These are phyloP conservation scores for Bombus sylvicola DNA, from an alignment of 1,140 invertebrate genomes.

Conservation along the genomic window DNA sequence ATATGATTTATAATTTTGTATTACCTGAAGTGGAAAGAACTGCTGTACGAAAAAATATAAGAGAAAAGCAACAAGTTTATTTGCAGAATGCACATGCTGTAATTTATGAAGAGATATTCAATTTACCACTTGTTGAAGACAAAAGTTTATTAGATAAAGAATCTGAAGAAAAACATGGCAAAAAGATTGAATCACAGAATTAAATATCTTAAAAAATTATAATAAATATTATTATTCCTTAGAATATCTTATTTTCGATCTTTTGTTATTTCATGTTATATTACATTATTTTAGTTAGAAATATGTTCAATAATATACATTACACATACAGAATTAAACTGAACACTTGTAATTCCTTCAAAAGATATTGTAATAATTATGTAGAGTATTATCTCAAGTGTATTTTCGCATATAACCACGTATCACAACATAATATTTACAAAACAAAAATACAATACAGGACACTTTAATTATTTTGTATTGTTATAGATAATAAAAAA, in stretches of 20 bases:
- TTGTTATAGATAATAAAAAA: not conserved
- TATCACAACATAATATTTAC: not conserved
- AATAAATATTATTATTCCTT: not conserved
- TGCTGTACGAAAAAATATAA: slow-evolving; percentile 73
- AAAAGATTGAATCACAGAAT: not conserved
- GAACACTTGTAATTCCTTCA: too few relatives aligned
- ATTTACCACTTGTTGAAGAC: slow-evolving; percentile 35
- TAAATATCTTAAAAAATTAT: not conserved
- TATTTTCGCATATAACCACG: not conserved
- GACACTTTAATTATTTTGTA: not conserved
- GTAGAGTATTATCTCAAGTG: not conserved
- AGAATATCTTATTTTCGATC: not conserved
- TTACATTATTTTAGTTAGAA: not conserved
- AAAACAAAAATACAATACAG: not conserved
- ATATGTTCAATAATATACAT: not conserved
- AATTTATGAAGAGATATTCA: slow-evolving; percentile 65
- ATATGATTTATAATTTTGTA: slow-evolving; percentile 86
- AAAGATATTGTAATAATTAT: not conserved
- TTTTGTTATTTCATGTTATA: not conserved
- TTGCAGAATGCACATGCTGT: slow-evolving; percentile 55
- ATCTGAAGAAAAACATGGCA: not conserved
- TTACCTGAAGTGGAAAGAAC: slow-evolving; percentile 84
- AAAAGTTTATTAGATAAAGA: not conserved
- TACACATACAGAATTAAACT: not conserved
- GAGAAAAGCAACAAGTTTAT: slow-evolving; percentile 64